Conservation (phyloP, 2,888 invertebrate species). For the Lithosia quadra region DNA sequence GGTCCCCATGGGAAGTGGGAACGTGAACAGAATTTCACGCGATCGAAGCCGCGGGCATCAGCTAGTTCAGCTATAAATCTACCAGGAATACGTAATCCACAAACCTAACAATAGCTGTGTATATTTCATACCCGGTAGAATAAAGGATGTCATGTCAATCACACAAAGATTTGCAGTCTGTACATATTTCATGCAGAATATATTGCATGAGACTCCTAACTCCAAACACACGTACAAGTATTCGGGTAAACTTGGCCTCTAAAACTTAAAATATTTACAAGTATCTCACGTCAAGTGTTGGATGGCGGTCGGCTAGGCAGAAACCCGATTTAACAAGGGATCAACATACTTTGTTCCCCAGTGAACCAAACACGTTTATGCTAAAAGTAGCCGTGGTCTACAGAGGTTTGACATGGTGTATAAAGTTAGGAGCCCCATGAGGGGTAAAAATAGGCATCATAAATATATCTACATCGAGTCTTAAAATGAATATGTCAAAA, state of each 20-base stretch:
- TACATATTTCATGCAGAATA: conserved; percentile 5
- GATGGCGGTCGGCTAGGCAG: conserved; percentile 18
- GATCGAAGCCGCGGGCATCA: no score
- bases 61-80: no score
- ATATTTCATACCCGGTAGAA: not conserved
- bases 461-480: not conserved
- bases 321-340: conserved; percentile 23
- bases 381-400: conserved; percentile 18
- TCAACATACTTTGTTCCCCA: conserved; percentile 22
- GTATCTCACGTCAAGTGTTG: conserved; percentile 39
- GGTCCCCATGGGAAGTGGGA: no score
- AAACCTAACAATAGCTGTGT: not conserved
- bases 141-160: conserved; percentile 5
- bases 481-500: no score
- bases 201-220: not conserved
- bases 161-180: not conserved
- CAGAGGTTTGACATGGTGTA: conserved; percentile 1
- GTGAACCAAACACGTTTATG: conserved; percentile 24
- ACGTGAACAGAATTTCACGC: no score
- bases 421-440: not conserved
- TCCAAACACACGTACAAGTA: conserved; percentile 8
- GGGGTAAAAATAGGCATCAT: not conserved
- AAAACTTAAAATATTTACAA: conserved; percentile 42
- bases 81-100: no score
- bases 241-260: conserved; percentile 23